These are phyloP conservation scores for Drosophila ohnishii DNA, from an alignment of 1,140 invertebrate genomes.

Conservation along the genomic window DNA sequence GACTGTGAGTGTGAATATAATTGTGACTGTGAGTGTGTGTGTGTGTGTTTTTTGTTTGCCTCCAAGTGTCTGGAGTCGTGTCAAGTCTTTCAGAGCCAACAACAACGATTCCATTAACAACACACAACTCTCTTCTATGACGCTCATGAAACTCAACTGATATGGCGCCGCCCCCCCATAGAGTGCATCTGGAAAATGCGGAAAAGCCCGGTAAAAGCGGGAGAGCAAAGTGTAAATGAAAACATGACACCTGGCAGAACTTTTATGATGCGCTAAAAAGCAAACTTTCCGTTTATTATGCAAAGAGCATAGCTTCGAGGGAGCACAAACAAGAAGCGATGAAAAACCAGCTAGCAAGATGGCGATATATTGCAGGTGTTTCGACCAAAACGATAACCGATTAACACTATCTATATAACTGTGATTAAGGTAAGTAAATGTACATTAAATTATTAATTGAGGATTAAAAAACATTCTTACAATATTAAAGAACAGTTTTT, in stretches of 20 bases:
- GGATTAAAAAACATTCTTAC: neutral
- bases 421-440: neutral
- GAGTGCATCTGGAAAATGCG: conserved; percentile 28
- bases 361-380: conserved; percentile 11
- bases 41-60: conserved; percentile 26
- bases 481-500: neutral
- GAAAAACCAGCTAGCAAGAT: conserved; percentile 24
- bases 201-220: conserved; percentile 20
- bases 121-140: conserved; percentile 26
- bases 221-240: conserved; percentile 74
- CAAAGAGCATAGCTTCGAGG: conserved; percentile 43
- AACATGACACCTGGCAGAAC: conserved; percentile 77
- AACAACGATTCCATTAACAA: conserved; percentile 45
- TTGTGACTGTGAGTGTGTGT: conserved; percentile 6
- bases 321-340: conserved; percentile 9
- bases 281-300: conserved; percentile 69
- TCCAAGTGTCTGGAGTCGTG: conserved; percentile 52
- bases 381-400: conserved; percentile 9
- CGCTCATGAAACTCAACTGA: conserved; percentile 44
- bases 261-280: conserved; percentile 72
- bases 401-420: neutral
- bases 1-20: conserved; percentile 13
- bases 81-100: conserved; percentile 43
- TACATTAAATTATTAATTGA: too few species aligned
- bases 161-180: conserved; percentile 25